phyloP scores from a whole-genome alignment of 2,113 vertebrate species.

The Protomyctophum bolini region DNA sequence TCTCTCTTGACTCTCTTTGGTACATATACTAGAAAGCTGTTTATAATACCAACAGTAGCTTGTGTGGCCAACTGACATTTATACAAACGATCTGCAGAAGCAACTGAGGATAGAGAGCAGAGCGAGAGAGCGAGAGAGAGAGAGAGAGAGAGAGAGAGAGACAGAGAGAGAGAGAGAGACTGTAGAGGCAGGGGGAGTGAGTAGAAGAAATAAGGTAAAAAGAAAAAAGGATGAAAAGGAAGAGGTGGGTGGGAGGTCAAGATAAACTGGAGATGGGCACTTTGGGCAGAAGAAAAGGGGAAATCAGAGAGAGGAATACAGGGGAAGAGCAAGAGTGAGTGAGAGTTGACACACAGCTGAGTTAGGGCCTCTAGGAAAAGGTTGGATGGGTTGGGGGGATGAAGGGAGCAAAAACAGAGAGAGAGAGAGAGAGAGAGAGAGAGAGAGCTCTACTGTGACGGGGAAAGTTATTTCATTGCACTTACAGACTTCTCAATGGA shows the following conservation, averaged over 20 bases:
- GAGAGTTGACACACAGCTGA: no score
- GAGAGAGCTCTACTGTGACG: constrained; percentile 51
- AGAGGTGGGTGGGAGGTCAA: no score
- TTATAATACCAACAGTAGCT: constrained; percentile 58
- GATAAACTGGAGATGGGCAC: no score
- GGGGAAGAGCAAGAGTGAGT: no score
- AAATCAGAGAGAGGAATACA: no score
- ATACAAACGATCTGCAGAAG: constrained; percentile 49
- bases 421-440: not conserved
- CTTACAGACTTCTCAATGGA: constrained; percentile 74
- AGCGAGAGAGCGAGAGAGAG: constrained; percentile 30
- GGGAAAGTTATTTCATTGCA: constrained; percentile 68
- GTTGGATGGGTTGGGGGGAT: constrained; percentile 27
- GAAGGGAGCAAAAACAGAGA: not conserved
- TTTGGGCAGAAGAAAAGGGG: no score
- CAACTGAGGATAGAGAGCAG: constrained; percentile 23
- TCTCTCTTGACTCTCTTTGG: constrained; percentile 23
- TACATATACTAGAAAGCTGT: constrained; percentile 43
- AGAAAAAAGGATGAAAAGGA: no score
- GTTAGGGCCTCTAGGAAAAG: no score
- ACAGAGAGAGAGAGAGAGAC: constrained; percentile 41
- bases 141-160: constrained; percentile 21
- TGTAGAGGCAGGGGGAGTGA: no score
- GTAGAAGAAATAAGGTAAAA: no score
- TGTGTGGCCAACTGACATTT: constrained; percentile 61